Percentiles rank a stretch among this genome's conserved stretches.
These are phyloP conservation scores for Tragelaphus imberbis DNA, from an alignment of 2,113 vertebrate genomes.

Conservation along the genomic window DNA sequence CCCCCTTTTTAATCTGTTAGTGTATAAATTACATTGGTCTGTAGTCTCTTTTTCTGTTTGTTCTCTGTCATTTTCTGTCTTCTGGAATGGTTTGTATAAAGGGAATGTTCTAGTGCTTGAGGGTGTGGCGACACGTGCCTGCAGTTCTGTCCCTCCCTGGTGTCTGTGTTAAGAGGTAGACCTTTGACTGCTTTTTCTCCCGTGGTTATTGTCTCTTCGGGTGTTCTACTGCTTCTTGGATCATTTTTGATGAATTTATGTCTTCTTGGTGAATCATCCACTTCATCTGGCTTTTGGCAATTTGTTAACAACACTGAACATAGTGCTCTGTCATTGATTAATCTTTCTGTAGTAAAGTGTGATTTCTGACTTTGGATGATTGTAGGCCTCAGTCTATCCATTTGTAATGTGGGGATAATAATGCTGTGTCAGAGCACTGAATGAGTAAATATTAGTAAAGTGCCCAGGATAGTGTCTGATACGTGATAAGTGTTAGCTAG, in stretches of 20 bases:
- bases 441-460: not conserved
- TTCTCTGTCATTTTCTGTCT: not conserved
- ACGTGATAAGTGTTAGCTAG: not conserved
- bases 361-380: not conserved
- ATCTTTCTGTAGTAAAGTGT: not conserved
- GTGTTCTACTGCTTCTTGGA: not conserved
- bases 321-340: not conserved
- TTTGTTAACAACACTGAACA: not conserved
- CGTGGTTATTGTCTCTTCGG: not conserved
- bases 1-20: not conserved
- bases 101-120: not conserved
- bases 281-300: not conserved
- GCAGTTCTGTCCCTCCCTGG: not conserved
- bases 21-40: not conserved
- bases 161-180: not conserved
- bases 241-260: not conserved
- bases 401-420: not conserved
- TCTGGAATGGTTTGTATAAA: not conserved
- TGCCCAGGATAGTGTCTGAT: not conserved
- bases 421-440: not conserved
- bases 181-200: not conserved
- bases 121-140: no score
- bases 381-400: not conserved
- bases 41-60: not conserved
- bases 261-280: not conserved